Conservation (phyloP, 2,113 vertebrate species). For the Stictonetta naevosa region DNA sequence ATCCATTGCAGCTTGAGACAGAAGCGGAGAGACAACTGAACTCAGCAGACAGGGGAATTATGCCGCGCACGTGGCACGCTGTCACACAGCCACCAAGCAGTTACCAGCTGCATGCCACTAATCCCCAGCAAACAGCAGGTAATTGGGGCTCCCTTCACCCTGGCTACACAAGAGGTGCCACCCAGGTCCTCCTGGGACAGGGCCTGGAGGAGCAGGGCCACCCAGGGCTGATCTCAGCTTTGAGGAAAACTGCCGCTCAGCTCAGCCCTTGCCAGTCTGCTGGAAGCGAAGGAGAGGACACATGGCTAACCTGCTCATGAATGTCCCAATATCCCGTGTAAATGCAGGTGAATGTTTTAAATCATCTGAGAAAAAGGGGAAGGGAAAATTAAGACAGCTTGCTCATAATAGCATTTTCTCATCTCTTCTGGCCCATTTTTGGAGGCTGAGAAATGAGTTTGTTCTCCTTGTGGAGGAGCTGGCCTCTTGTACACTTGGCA, state of each 20-base stretch:
- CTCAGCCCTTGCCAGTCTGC: neutral
- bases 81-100: neutral
- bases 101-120: neutral
- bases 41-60: neutral
- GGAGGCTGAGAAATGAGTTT: too few species aligned
- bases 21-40: neutral
- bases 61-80: neutral
- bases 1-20: neutral
- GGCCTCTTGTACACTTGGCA: neutral
- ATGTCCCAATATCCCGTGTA: neutral
- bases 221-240: neutral
- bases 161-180: neutral
- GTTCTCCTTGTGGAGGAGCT: neutral
- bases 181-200: neutral
- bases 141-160: neutral
- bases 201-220: neutral
- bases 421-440: neutral
- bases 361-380: neutral
- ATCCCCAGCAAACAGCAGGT: neutral
- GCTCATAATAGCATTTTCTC: neutral
- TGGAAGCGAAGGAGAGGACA: neutral
- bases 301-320: neutral
- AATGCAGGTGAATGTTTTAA: neutral
- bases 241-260: neutral
- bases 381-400: neutral